These are phyloP conservation scores for Tetramorium parvispinum DNA, from an alignment of 1,140 invertebrate genomes.

Conservation along the genomic window DNA sequence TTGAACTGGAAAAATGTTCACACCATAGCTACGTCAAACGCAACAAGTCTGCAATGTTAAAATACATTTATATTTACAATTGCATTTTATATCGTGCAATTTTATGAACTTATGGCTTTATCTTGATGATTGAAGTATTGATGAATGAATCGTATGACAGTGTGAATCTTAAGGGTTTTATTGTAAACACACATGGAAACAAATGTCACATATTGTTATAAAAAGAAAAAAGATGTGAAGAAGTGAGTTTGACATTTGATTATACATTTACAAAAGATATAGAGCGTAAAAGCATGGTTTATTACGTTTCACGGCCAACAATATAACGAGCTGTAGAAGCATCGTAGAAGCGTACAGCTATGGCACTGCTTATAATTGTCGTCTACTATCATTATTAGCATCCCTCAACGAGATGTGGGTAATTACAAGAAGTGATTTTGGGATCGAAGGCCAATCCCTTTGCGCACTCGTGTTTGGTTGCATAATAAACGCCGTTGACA, in stretches of 20 bases:
- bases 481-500: not conserved
- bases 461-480: not conserved
- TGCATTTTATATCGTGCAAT: too few species aligned
- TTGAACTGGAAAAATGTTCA: not conserved
- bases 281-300: not conserved
- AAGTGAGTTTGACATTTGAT: not conserved
- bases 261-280: not conserved
- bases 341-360: not conserved
- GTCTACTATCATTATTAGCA: constrained; percentile 3
- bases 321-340: not conserved
- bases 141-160: not conserved
- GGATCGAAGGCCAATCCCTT: constrained; percentile 60
- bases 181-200: not conserved
- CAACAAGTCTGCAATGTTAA: not conserved
- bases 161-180: not conserved
- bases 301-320: not conserved
- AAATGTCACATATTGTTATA: not conserved
- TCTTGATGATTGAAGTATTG: not conserved
- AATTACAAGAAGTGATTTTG: constrained; percentile 52
- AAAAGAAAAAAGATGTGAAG: not conserved
- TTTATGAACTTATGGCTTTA: not conserved
- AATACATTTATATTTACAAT: too few species aligned
- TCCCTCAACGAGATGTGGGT: not conserved
- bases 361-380: not conserved
- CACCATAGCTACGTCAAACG: not conserved